Base-by-base conservation (phyloP, 2,797 vertebrate genomes). In the Pangasius sanitwongsei region DNA sequence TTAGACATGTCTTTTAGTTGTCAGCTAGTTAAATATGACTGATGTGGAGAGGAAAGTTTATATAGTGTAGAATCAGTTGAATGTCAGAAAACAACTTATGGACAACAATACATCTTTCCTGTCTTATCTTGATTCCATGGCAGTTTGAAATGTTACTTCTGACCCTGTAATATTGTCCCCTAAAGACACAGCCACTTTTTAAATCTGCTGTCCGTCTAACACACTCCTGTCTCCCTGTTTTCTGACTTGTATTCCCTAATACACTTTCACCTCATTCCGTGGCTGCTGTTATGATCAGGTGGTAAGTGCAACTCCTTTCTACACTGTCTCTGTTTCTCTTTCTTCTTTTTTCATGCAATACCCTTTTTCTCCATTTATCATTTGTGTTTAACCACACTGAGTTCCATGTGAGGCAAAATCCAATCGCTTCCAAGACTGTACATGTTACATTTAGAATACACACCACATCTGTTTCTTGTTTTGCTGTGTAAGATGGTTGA, bases 251-350 rank as follows among this genome's bases (percentile, higher is more conserved):
- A 53, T 89, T 70, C 63, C 67, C 86, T 83, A 65, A 65, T 87
- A n/a, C 70, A 50, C 78, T 74, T 80, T 67, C 85, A 82, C 75
- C 84, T 90, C 87, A 53, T 81, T 87, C 85, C 88, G 63, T 55
- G 89, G 90, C 86, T 84, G 61, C 83, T 72, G 93, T 91, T 87
- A 88, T 91, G 90, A 87, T 89, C 93, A 96, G 96, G 96, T 96
- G 95, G 95, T 96, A 92, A 96, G 96, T 96, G 88, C 75, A 72
- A 87, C 81, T 89, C 48, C 77, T 9, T 78, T 31, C 55, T 65
- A 20, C n/a, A 12, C 31, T 59, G 31, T 69, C 41, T 72, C 50
- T 61, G 41, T 23, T 28, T 77, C 59, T 89, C 20, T 87, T 9
- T 28, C 37, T 86, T 31, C 44, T 86, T 86, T 90, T 37, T 13